Conservation (phyloP, 1,140 invertebrate species). For the Grapholita molesta region DNA sequence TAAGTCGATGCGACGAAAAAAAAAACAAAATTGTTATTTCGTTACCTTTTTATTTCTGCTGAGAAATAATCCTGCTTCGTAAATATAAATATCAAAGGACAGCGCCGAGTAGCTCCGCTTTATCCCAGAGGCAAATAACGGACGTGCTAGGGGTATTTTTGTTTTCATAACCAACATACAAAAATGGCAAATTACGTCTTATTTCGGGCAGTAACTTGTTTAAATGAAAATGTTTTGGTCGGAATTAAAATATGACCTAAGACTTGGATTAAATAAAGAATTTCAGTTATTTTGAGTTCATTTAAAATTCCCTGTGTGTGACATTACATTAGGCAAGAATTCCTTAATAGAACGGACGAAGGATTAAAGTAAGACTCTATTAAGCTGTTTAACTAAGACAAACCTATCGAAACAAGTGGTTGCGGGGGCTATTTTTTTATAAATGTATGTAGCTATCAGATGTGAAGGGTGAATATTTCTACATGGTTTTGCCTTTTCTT, state of each 20-base stretch:
- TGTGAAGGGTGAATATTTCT: too few relatives aligned
- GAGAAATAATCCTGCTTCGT: conserved; percentile 20
- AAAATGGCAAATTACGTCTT: not conserved
- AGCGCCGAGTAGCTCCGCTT: not conserved
- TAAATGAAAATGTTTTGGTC: not conserved
- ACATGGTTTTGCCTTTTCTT: too few relatives aligned
- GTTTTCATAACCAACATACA: not conserved
- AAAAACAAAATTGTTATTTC: conserved; percentile 56
- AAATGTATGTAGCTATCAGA: too few relatives aligned
- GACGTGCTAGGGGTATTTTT: not conserved
- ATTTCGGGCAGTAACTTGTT: not conserved
- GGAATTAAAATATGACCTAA: not conserved
- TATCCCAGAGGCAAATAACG: conserved; percentile 2
- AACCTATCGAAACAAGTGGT: too few relatives aligned
- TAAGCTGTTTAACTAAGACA: not conserved
- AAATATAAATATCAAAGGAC: conserved; percentile 18
- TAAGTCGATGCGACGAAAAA: conserved; percentile 50
- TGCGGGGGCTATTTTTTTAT: too few relatives aligned
- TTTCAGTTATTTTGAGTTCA: conserved; percentile 2
- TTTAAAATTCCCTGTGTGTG: not conserved
- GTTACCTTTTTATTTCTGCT: conserved; percentile 21
- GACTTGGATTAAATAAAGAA: not conserved
- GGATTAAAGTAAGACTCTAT: not conserved
- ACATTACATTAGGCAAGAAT: not conserved
- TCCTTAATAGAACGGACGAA: not conserved